Evolutionary conservation across 2,888 invertebrate genomes (phyloP), one percentile per base, ranked within the genome.

Genomic region (Chymomyza procnemis): DNA sequence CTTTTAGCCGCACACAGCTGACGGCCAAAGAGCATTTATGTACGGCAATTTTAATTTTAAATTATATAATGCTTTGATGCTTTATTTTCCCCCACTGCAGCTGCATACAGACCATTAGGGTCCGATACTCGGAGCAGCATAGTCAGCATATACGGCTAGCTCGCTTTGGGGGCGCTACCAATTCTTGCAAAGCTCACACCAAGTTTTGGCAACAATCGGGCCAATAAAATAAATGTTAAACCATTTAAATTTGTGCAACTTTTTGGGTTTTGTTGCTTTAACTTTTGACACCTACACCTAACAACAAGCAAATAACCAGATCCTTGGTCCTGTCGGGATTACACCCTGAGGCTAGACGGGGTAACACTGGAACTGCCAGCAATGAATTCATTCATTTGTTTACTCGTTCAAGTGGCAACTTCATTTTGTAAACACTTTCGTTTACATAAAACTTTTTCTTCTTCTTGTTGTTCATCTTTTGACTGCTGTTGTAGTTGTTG

Each of bases 341-440:
- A 26, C 54, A 66, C 58, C 19, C 21, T 41, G 19, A 41, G 54
- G 54, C 60, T 21, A 19, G 41, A 48, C 64, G 54, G 1, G 54
- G 26, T 6, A n/a, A n/a, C n/a, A 8, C 47, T 52, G 65, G 71
- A 55, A 64, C 65, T 73, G 85, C 83, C 79, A 87, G 81, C 87
- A 82, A 82, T 87, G 81, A 82, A 87, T 84, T 84, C 88, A 84
- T 87, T 84, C 87, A 84, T 84, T 84, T 84, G 88, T 84, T 84
- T 84, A 84, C 88, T 84, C 86, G 81, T 79, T 84, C 86, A 84
- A 84, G 83, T 84, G 83, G 83, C 83, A 84, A 87, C 88, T 84
- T 84, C 83, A 84, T 84, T 84, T 85, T 84, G 83, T 84, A 84
- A 84, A 84, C 83, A 84, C 87, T 84, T 84, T 84, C 83, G 83